Conservation (phyloP, 2,888 invertebrate genomes). For the Pemphredon lugubris region DNA sequence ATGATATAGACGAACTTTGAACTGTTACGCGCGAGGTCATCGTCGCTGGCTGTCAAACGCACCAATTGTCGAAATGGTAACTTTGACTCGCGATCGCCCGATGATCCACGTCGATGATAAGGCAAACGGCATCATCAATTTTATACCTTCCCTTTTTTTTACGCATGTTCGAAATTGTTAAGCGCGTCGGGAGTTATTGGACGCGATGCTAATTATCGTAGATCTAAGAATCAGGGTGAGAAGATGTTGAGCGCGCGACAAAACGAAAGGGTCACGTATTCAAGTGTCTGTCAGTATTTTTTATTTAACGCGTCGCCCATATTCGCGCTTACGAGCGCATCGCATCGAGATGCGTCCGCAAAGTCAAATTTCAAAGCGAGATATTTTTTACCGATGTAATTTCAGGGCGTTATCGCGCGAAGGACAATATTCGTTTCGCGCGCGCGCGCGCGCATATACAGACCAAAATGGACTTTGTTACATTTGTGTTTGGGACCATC, state of each 20-base stretch:
- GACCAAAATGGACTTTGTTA: slow-evolving; percentile 36
- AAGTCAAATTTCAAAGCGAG: slow-evolving; percentile 8
- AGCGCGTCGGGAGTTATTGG: slow-evolving; percentile 37
- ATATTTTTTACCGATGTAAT: slow-evolving; percentile 7
- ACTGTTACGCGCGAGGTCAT: slow-evolving; percentile 27
- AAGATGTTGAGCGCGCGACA: slow-evolving; percentile 46
- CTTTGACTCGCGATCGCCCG: slow-evolving; percentile 17
- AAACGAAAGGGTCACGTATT: slow-evolving; percentile 30
- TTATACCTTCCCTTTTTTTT: slow-evolving; percentile 60
- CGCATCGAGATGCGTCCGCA: slow-evolving; percentile 22
- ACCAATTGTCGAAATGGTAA: slow-evolving; percentile 7
- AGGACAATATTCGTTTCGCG: slow-evolving; percentile 5
- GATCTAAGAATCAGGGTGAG: slow-evolving; percentile 54
- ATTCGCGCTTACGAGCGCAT: slow-evolving; percentile 49
- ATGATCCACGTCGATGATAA: slow-evolving; percentile 21
- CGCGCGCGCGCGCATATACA: slow-evolving; percentile 4
- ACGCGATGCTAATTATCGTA: slow-evolving; percentile 52
- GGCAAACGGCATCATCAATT: slow-evolving; percentile 38
- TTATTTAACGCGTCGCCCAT: slow-evolving; percentile 60
- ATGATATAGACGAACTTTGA: slow-evolving; percentile 24
- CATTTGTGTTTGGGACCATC: slow-evolving; percentile 61
- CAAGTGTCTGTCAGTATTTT: slow-evolving; percentile 64
- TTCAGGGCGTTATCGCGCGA: slow-evolving; percentile 2
- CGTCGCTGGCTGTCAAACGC: slow-evolving; percentile 18
- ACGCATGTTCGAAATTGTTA: slow-evolving; percentile 60